Evolutionary conservation across 2,888 invertebrate species (phyloP).

Genomic region (Diaperis boleti): DNA sequence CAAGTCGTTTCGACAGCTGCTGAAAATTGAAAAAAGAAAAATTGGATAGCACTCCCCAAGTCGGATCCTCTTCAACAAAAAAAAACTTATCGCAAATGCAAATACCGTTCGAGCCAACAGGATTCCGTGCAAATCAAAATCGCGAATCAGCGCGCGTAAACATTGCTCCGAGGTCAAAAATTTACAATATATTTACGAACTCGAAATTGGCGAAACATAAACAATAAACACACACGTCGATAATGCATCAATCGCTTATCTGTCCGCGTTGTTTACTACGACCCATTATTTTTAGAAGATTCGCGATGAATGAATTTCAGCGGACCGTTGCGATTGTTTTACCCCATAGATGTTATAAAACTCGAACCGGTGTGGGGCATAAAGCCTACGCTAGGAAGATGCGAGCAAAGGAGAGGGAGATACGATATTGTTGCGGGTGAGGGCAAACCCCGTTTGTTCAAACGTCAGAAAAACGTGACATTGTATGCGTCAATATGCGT

Average conservation of each 20-base stretch:
- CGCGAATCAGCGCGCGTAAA: constrained; percentile 15
- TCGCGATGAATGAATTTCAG: constrained; percentile 17
- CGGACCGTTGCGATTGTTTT: no score
- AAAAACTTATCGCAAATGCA: constrained; percentile 20
- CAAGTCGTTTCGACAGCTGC: no score
- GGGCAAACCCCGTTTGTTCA: no score
- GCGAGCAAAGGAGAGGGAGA: no score
- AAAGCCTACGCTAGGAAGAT: no score
- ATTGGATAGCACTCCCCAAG: background rate
- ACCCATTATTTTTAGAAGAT: constrained; percentile 15
- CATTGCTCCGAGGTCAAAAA: constrained; percentile 19
- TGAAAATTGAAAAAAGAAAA: no score
- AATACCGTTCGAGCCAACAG: constrained; percentile 17
- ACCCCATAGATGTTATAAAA: no score
- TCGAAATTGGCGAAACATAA: constrained; percentile 24
- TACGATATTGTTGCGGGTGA: no score
- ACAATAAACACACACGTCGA: constrained; percentile 26
- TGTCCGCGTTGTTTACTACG: constrained; percentile 19
- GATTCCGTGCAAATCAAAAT: constrained; percentile 8
- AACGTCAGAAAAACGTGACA: no score
- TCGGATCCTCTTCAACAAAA: background rate
- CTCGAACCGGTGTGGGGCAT: no score
- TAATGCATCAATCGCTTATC: constrained; percentile 12
- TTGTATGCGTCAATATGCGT: no score
- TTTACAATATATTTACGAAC: constrained; percentile 33